Conservation (phyloP, 2,113 vertebrate genomes). For the Pipa parva region DNA sequence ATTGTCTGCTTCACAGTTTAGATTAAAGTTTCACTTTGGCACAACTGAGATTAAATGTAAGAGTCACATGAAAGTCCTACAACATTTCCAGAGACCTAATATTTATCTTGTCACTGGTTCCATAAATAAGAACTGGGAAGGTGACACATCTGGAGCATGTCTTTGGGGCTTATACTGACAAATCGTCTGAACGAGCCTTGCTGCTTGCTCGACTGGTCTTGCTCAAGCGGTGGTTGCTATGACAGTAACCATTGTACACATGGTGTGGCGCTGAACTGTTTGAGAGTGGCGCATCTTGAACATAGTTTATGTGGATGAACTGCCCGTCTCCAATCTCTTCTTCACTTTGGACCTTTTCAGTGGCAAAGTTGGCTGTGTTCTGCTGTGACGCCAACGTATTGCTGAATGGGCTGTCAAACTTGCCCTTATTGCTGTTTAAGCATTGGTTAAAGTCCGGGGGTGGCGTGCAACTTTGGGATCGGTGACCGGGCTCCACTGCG, state of each 20-base stretch:
- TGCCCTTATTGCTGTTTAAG: conserved; percentile 58
- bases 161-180: conserved; percentile 71
- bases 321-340: conserved; percentile 63
- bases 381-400: conserved; percentile 82
- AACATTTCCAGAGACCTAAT: no score
- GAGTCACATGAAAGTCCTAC: no score
- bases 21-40: no score
- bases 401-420: conserved; percentile 78
- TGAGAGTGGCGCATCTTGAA: conserved; percentile 57
- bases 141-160: background rate
- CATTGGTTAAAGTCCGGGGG: conserved; percentile 88
- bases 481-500: conserved; percentile 48
- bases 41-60: no score
- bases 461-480: conserved; percentile 69
- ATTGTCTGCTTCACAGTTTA: no score
- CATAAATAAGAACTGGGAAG: conserved; percentile 18
- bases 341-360: conserved; percentile 68
- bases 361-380: conserved; percentile 82
- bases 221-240: conserved; percentile 81
- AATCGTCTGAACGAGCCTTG: conserved; percentile 79
- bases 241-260: conserved; percentile 59
- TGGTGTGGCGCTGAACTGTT: conserved; percentile 49
- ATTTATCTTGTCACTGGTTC: background rate
- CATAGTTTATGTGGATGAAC: conserved; percentile 73
- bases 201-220: conserved; percentile 81